phyloP scores from a whole-genome alignment of 2,888 invertebrate genomes.

The Pollenia labialis region DNA sequence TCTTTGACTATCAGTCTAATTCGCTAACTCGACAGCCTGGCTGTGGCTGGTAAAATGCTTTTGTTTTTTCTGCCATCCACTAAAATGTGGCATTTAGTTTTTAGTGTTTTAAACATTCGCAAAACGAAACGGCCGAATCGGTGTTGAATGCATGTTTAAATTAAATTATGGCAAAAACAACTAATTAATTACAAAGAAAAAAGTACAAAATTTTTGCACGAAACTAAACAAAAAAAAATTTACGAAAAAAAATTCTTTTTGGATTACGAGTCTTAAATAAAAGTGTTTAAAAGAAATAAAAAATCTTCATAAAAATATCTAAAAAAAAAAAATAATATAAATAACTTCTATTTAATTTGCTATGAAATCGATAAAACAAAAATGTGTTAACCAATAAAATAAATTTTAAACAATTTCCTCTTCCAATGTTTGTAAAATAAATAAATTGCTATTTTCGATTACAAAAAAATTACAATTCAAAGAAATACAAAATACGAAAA shows the following conservation, averaged over 20 bases:
- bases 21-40: background rate
- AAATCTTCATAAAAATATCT: conserved; percentile 23
- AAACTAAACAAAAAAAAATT: conserved; percentile 19
- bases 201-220: conserved; percentile 26
- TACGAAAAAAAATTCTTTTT: conserved; percentile 57
- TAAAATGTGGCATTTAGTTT: conserved; percentile 59
- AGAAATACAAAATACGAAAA: background rate
- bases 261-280: conserved; percentile 51
- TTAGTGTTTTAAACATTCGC: conserved; percentile 55
- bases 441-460: conserved; percentile 23
- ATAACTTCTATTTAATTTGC: background rate
- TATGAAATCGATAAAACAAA: conserved; percentile 9
- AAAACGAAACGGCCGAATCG: conserved; percentile 55
- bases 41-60: conserved; percentile 15
- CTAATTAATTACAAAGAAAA: conserved; percentile 45
- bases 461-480: conserved; percentile 39
- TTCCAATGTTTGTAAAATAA: background rate
- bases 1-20: conserved; percentile 2
- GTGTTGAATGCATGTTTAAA: conserved; percentile 45
- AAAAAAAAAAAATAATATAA: background rate
- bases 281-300: conserved; percentile 27
- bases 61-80: conserved; percentile 38
- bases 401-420: background rate
- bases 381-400: conserved; percentile 6
- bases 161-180: conserved; percentile 62